Percentiles rank a stretch among this genome's conserved stretches.
phyloP scores from a whole-genome alignment of 2,888 invertebrate genomes.

The Scrobipalpa costella region DNA sequence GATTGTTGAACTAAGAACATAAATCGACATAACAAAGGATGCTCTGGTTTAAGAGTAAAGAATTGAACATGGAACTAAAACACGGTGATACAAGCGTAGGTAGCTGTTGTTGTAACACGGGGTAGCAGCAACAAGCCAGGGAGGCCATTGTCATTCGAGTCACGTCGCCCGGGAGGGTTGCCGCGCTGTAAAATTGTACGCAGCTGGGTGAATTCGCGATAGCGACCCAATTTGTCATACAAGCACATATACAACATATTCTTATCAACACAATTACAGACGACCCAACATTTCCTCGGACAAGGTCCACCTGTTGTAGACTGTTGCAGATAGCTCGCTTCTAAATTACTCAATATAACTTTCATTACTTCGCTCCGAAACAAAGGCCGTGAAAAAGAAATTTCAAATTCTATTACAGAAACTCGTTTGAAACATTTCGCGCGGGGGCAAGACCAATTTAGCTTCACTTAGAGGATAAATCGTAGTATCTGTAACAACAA shows the following conservation, averaged over 20 bases:
- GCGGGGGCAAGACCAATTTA: slow-evolving; percentile 45
- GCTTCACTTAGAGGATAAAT: slow-evolving; percentile 44
- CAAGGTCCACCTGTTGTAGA: not conserved
- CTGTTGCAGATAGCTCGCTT: not conserved
- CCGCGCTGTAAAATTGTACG: slow-evolving; percentile 64
- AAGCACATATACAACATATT: slow-evolving; percentile 47
- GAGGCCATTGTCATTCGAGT: slow-evolving; percentile 50
- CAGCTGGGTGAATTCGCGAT: slow-evolving; percentile 55
- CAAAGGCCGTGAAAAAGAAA: slow-evolving; percentile 17
- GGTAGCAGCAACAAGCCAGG: slow-evolving; percentile 46
- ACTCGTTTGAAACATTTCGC: slow-evolving; percentile 32
- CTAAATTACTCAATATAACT: slow-evolving; percentile 16
- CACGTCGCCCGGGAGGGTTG: slow-evolving; percentile 57
- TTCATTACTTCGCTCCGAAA: slow-evolving; percentile 8
- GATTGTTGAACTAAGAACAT: not conserved
- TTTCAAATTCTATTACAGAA: slow-evolving; percentile 24
- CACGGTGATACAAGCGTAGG: slow-evolving; percentile 43
- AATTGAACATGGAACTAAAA: slow-evolving; percentile 28
- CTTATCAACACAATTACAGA: slow-evolving; percentile 34
- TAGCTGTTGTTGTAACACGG: slow-evolving; percentile 47
- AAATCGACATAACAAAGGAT: not conserved
- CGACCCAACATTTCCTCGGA: not conserved
- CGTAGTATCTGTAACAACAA: slow-evolving; percentile 51
- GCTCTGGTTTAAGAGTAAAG: slow-evolving; percentile 2
- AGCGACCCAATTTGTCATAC: slow-evolving; percentile 51